Evolutionary conservation across 2,888 invertebrate species (phyloP).

Genomic region (Lasioglossum figueresi): DNA sequence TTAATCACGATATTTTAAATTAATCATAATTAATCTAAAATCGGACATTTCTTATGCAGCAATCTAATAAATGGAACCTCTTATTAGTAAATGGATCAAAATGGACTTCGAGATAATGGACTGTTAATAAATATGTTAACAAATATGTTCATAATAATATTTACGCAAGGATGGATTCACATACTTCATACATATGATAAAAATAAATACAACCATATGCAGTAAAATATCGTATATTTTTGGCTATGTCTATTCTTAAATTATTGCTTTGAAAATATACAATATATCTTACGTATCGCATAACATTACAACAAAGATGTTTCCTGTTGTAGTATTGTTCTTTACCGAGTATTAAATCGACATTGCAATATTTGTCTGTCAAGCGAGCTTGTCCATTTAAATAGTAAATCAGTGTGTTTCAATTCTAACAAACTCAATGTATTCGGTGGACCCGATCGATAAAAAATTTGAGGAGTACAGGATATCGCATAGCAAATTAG

Average conservation of each 20-base stretch:
- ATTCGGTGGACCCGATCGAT: constrained; percentile 18
- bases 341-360: constrained; percentile 8
- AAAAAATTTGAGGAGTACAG: constrained; percentile 36
- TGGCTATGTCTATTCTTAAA: not conserved
- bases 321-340: not conserved
- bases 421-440: constrained; percentile 23
- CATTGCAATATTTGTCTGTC: not conserved
- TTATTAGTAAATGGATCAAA: not conserved
- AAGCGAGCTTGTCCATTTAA: constrained; percentile 11
- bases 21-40: no score
- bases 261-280: constrained; percentile 3
- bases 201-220: not conserved
- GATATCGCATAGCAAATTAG: constrained; percentile 34
- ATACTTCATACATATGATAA: not conserved
- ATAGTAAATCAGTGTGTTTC: not conserved
- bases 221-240: constrained; percentile 11
- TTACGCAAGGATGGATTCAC: not conserved
- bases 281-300: not conserved
- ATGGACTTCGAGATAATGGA: no score
- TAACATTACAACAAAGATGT: not conserved
- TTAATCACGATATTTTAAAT: no score
- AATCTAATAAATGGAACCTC: not conserved
- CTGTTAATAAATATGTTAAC: not conserved
- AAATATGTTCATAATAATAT: not conserved
- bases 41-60: not conserved